phyloP scores from a whole-genome alignment of 1,140 invertebrate genomes.

The Musca vetustissima region DNA sequence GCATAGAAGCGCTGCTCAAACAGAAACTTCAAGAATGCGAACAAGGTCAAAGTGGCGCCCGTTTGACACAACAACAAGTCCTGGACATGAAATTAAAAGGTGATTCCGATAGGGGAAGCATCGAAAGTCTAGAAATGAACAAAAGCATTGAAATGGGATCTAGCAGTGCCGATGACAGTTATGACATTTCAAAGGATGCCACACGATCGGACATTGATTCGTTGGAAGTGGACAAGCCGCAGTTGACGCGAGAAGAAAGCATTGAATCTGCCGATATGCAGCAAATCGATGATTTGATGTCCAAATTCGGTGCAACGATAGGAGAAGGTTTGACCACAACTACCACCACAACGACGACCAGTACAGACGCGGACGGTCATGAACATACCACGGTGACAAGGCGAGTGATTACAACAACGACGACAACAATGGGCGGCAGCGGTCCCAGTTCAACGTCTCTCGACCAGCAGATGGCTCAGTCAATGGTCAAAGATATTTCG shows the following conservation, averaged over 20 bases:
- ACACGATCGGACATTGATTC: slow-evolving; percentile 51
- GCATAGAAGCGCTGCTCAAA: slow-evolving; percentile 48
- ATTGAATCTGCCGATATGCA: slow-evolving; percentile 59
- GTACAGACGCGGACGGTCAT: slow-evolving; percentile 58
- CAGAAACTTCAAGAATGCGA: slow-evolving; percentile 46
- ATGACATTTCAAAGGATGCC: slow-evolving; percentile 60
- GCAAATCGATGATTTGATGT: slow-evolving; percentile 49
- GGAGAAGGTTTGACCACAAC: slow-evolving; percentile 55
- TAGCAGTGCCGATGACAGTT: slow-evolving; percentile 60
- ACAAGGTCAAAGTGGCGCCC: slow-evolving; percentile 48
- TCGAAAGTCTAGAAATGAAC: slow-evolving; percentile 63
- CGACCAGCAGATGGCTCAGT: slow-evolving; percentile 18
- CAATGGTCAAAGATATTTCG: slow-evolving; percentile 49
- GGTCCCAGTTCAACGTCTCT: slow-evolving; percentile 24
- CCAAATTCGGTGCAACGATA: slow-evolving; percentile 40
- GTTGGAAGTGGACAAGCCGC: slow-evolving; percentile 50
- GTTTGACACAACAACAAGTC: slow-evolving; percentile 62
- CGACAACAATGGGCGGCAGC: slow-evolving; percentile 57
- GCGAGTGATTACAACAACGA: slow-evolving; percentile 58
- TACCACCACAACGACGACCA: slow-evolving; percentile 60
- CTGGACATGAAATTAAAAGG: slow-evolving; percentile 39
- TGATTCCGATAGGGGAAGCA: slow-evolving; percentile 58
- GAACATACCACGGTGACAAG: slow-evolving; percentile 37
- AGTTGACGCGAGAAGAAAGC: slow-evolving; percentile 59
- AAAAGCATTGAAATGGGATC: slow-evolving; percentile 61